phyloP scores from a whole-genome alignment of 2,797 vertebrate species.

The Scleropages formosus region DNA sequence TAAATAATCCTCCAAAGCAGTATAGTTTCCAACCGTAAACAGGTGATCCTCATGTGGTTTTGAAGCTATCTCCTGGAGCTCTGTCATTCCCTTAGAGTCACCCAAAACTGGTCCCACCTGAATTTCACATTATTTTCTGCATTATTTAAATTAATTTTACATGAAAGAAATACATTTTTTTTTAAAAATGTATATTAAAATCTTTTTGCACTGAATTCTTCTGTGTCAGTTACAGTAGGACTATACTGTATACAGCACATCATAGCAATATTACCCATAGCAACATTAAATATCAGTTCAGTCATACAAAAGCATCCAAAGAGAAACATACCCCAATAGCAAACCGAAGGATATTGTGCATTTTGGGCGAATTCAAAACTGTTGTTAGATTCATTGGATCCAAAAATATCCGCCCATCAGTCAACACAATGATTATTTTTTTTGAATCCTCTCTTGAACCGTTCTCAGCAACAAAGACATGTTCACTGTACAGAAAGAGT shows the following conservation, averaged over 20 bases:
- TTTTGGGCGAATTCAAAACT: constrained; percentile 60
- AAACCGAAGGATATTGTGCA: constrained; percentile 63
- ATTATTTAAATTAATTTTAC: background rate
- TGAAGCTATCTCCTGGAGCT: constrained; percentile 66
- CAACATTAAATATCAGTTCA: background rate
- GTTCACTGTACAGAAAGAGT: constrained; percentile 55
- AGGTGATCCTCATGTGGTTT: constrained; percentile 53
- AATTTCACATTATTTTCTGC: background rate
- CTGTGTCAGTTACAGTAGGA: no score
- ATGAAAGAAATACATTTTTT: no score
- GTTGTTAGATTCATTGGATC: constrained; percentile 53
- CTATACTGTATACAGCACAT: no score
- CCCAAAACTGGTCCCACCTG: constrained; percentile 64
- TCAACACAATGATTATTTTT: constrained; percentile 75
- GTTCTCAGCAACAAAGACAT: constrained; percentile 60
- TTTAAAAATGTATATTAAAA: no score
- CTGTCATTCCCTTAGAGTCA: background rate
- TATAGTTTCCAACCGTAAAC: constrained; percentile 70
- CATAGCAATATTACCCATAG: no score
- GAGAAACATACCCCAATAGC: constrained; percentile 65
- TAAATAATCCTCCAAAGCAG: constrained; percentile 61
- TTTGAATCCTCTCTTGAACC: constrained; percentile 63
- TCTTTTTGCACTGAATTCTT: no score
- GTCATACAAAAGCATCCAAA: background rate
- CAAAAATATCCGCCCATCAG: constrained; percentile 67